These are phyloP conservation scores for Zophobas morio DNA, from an alignment of 1,140 invertebrate species.

Conservation along the genomic window DNA sequence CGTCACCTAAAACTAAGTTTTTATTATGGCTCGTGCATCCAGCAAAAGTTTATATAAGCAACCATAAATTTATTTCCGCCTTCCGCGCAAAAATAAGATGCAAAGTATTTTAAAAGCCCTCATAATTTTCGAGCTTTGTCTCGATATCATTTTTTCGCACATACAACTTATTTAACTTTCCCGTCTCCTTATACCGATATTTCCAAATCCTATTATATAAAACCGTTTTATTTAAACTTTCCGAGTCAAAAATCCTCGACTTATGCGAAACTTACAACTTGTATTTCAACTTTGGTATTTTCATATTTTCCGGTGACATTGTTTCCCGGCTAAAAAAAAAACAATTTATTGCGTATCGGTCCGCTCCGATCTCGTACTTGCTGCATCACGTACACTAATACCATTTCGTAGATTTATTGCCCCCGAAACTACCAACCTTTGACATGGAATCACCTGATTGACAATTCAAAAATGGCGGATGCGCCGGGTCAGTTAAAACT, in stretches of 20 bases:
- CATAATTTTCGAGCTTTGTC: slow-evolving; percentile 41
- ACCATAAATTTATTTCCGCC: slow-evolving; percentile 5
- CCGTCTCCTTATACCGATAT: slow-evolving; percentile 37
- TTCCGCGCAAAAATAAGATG: slow-evolving; percentile 15
- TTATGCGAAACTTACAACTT: slow-evolving; percentile 45
- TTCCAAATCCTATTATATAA: slow-evolving; percentile 49
- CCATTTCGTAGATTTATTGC: neutral
- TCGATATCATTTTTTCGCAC: slow-evolving; percentile 38
- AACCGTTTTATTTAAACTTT: slow-evolving; percentile 50
- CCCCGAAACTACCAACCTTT: neutral
- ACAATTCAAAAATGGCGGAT: slow-evolving; percentile 13
- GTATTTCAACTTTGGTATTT: slow-evolving; percentile 46
- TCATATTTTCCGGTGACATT: slow-evolving; percentile 5
- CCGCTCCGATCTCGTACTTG: neutral
- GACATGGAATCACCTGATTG: neutral
- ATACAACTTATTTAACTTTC: slow-evolving; percentile 46
- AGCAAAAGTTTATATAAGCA: slow-evolving; percentile 22
- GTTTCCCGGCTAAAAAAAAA: neutral
- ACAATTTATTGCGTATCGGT: slow-evolving; percentile 21
- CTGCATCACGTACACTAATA: slow-evolving; percentile 9
- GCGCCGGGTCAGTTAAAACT: slow-evolving; percentile 2
- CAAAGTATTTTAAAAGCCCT: slow-evolving; percentile 39
- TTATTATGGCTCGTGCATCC: slow-evolving; percentile 28
- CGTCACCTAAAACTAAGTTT: slow-evolving; percentile 40
- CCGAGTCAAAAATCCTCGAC: slow-evolving; percentile 40